phyloP scores from a whole-genome alignment of 1,140 invertebrate genomes.

The Hylaeus anthracinus region DNA sequence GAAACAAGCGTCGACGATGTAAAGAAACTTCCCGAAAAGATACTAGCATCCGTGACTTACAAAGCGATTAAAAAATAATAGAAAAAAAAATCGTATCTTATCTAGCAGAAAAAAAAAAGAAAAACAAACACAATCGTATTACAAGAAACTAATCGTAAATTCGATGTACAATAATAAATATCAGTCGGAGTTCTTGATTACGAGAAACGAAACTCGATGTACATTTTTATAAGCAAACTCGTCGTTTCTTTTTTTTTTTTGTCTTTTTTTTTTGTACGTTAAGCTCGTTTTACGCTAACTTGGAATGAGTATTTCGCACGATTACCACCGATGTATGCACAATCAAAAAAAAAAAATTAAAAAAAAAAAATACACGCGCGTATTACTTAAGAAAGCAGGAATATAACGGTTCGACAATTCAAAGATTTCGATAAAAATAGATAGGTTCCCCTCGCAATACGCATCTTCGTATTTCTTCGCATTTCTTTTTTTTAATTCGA shows the following conservation, averaged over 20 bases:
- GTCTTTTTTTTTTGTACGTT: constrained; percentile 3
- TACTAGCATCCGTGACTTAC: background rate
- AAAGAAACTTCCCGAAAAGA: background rate
- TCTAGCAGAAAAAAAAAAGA: background rate
- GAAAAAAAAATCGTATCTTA: constrained; percentile 6
- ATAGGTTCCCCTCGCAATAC: background rate
- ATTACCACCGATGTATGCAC: background rate
- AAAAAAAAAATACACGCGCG: background rate
- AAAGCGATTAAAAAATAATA: background rate
- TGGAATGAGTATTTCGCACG: background rate
- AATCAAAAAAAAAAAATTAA: background rate
- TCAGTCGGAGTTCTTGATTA: constrained; percentile 32
- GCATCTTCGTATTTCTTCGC: background rate
- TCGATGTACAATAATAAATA: constrained; percentile 38
- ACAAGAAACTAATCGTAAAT: constrained; percentile 18
- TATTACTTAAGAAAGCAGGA: background rate
- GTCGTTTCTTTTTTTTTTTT: background rate
- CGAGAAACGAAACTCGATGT: background rate
- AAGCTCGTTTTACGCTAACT: constrained; percentile 1
- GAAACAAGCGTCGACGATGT: background rate
- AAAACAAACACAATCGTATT: constrained; percentile 16
- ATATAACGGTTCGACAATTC: background rate
- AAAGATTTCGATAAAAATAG: background rate
- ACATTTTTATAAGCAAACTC: background rate
- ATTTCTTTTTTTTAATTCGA: background rate